Percentiles rank a stretch among this genome's conserved stretches.
Evolutionary conservation across 2,888 invertebrate species (phyloP).

Genomic region (Adineta ricciae): DNA sequence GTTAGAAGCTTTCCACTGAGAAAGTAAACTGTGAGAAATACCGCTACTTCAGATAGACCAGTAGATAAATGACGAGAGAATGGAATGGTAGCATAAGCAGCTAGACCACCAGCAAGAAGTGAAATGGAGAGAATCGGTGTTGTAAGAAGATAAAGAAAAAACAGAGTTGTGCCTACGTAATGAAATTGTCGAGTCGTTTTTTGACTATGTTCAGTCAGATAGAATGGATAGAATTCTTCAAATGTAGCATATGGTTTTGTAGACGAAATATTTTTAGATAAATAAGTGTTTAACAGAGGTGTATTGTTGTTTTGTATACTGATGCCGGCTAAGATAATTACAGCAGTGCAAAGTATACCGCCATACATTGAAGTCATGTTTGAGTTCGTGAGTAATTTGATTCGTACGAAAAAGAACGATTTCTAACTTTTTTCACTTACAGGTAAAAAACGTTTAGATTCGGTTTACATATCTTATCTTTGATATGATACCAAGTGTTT

Average conservation of each 20-base stretch:
- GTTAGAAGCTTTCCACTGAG: neutral
- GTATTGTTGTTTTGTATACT: neutral
- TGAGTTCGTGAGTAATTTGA: too few species aligned
- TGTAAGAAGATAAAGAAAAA: neutral
- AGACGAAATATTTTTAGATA: neutral
- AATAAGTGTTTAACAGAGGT: neutral
- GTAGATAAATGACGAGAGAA: neutral
- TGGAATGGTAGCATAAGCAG: neutral
- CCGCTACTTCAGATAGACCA: neutral
- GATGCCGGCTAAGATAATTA: neutral
- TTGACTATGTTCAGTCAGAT: neutral
- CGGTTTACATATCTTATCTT: too few species aligned
- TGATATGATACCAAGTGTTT: too few species aligned
- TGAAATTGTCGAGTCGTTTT: neutral
- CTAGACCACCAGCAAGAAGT: neutral
- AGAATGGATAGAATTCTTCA: neutral
- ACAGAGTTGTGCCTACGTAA: neutral
- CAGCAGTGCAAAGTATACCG: neutral
- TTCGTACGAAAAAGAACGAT: too few species aligned
- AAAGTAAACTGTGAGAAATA: neutral
- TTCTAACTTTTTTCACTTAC: too few species aligned
- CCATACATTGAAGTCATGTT: too few species aligned
- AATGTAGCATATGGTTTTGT: constrained; percentile 8
- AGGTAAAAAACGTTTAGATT: too few species aligned
- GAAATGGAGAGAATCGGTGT: neutral